Evolutionary conservation across 64 coral and sea anemone genomes (phyloP).

Genomic region (Porites lutea): DNA sequence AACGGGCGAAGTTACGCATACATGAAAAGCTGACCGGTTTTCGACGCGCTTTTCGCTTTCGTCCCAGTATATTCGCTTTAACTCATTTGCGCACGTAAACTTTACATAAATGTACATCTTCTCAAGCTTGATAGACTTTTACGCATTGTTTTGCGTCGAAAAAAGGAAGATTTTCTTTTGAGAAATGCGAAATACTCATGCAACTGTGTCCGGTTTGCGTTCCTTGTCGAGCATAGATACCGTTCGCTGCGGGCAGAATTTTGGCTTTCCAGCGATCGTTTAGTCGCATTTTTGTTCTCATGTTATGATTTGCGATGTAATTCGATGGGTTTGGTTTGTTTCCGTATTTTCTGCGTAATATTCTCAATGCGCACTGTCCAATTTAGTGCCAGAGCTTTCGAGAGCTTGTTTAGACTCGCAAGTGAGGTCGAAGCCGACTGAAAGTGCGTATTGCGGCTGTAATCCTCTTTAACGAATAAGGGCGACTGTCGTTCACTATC

Average conservation of each 20-base stretch:
- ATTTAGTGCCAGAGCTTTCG: background rate
- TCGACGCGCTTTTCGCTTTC: constrained; percentile 31
- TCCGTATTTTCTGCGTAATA: background rate
- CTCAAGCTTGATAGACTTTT: background rate
- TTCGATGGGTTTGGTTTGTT: background rate
- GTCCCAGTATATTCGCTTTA: constrained; percentile 3
- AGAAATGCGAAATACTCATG: background rate
- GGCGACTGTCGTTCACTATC: background rate
- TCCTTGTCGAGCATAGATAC: background rate
- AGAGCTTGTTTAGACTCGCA: constrained; percentile 36
- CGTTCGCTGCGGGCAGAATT: background rate
- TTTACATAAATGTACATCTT: background rate
- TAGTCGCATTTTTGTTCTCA: no score
- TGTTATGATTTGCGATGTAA: background rate
- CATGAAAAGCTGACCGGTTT: background rate
- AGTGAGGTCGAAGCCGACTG: background rate
- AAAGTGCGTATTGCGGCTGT: background rate
- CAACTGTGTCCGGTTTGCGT: background rate
- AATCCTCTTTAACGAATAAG: background rate
- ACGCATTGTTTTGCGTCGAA: constrained; percentile 23
- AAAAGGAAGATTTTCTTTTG: background rate
- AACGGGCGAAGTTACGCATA: background rate
- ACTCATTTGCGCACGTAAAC: constrained; percentile 16
- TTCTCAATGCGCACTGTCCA: constrained; percentile 10
- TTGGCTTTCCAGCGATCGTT: background rate